A percentile compares a stretch with the other conserved stretches of the same genome.
These are phyloP conservation scores for Micronycteris hirsuta DNA, from an alignment of 2,113 vertebrate genomes.

Conservation along the genomic window DNA sequence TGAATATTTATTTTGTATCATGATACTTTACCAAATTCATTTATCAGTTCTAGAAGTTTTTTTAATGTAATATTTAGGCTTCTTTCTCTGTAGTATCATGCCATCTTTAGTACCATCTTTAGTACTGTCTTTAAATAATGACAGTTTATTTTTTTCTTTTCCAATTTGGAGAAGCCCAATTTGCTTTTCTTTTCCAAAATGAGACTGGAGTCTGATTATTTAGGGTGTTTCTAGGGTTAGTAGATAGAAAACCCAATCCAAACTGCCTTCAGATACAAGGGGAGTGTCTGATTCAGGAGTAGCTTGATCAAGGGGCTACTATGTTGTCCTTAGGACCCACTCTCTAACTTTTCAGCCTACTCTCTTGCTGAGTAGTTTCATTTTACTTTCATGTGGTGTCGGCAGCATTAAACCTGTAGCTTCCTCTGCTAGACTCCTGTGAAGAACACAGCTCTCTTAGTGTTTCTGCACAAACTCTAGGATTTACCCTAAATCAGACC, in stretches of 20 bases:
- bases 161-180: neutral
- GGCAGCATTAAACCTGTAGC: neutral
- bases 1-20: neutral
- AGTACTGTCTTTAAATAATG: neutral
- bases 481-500: neutral
- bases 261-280: neutral
- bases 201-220: neutral
- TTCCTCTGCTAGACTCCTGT: neutral
- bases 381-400: neutral
- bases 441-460: neutral
- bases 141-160: neutral
- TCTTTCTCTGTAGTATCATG: neutral
- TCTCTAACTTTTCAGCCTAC: neutral
- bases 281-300: neutral
- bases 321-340: neutral
- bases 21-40: neutral
- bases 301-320: neutral
- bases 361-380: neutral
- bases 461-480: neutral
- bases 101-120: neutral
- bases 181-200: neutral
- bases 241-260: neutral
- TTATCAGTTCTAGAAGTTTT: neutral
- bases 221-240: neutral
- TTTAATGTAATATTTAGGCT: neutral